Conservation (phyloP, 2,113 vertebrate species). For the Psilopsiagon aurifrons region DNA sequence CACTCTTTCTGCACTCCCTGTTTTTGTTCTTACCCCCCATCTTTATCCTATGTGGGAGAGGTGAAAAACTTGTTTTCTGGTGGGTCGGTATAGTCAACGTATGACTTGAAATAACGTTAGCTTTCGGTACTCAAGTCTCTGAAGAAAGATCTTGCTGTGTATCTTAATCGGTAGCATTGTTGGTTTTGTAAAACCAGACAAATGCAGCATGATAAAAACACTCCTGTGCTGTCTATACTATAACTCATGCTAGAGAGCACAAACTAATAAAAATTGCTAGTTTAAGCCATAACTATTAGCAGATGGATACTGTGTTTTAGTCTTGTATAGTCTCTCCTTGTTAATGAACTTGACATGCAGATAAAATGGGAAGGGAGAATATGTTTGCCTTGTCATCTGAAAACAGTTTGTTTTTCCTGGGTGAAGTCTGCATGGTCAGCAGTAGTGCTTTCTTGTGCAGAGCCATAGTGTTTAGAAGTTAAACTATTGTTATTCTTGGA, state of each 20-base stretch:
- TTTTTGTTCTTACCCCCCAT: background rate
- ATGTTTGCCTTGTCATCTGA: slow-evolving; percentile 5
- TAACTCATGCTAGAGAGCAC: background rate
- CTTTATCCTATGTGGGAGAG: background rate
- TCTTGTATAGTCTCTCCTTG: background rate
- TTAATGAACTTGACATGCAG: slow-evolving; percentile 16
- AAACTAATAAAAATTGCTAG: background rate
- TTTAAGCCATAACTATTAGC: background rate
- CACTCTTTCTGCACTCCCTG: background rate
- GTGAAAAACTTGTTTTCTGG: background rate
- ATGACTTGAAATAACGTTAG: background rate
- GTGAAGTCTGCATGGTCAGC: background rate
- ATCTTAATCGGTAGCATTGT: background rate
- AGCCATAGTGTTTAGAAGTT: background rate
- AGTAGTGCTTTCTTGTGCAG: background rate
- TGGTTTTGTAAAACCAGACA: slow-evolving; percentile 12
- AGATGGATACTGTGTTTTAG: slow-evolving; percentile 12
- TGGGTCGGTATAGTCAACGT: background rate
- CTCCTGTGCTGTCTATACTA: background rate
- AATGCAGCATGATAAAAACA: background rate
- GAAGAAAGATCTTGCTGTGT: background rate
- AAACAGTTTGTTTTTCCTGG: background rate
- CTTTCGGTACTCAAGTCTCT: background rate
- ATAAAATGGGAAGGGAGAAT: background rate
- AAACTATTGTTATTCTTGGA: background rate